Base-by-base conservation (phyloP, 2,797 vertebrate species). In the Stomatorhinus walkeri region DNA sequence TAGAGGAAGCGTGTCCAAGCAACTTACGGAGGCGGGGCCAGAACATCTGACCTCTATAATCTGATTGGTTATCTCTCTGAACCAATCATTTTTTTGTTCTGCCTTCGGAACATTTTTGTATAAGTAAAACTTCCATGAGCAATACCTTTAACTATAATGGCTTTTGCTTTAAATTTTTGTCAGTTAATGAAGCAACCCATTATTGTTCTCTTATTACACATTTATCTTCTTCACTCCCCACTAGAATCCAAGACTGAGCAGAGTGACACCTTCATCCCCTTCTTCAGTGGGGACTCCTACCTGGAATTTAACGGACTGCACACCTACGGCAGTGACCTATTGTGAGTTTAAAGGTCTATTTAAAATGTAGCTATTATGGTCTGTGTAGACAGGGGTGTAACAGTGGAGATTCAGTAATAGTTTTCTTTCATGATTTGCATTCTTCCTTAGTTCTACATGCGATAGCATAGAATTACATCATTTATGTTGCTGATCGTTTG, bases 251-350 rank as follows among this genome's bases (percentile, higher is more conserved):
- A 93, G 89, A 92, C 89, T 81, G 96, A 96, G 88, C 94, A 91
- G 68, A 94, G 93, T 88, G 93, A 94, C 9, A 95, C 97, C 86
- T 97, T 98, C 95, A 96, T 99, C 93, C 97, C 97, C 0, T 94
- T 94, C 85, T 99, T 99, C 94, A 96, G 89, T 0, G 97, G 97
- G 86, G 96, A 96, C 94, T 98, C 98, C 24, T 99, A 96, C 95
- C 93, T 99, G 94, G 97, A 99, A 94, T 93, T 99, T 91, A 97
- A 95, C 16, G 98, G 98, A 89, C 95, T 99, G 76, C 97, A 99
- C 91, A 96, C 96, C 89, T 97, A 98, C 0, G 95, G 93, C 90
- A 94, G 96, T 0, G 97, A 98, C 93, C 94, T 98, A 54, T 97
- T 96, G 98, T 99, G 93, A 95, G 96, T 93, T 81, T 85, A 8